Evolutionary conservation across 1,140 invertebrate species (phyloP).

Genomic region (Leptinotarsa lineolata): DNA sequence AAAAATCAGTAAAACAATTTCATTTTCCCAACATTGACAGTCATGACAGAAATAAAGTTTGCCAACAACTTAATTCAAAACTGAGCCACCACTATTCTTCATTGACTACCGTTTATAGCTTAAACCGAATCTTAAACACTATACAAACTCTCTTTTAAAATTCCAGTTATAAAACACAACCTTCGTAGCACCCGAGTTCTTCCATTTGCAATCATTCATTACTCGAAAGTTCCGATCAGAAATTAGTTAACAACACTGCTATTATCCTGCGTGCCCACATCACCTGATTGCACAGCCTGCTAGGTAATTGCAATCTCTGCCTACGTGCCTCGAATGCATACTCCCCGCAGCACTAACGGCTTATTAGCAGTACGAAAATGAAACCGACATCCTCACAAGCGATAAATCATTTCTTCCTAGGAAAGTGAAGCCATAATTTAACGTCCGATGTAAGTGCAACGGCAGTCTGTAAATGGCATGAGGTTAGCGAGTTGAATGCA

Average conservation of each 20-base stretch:
- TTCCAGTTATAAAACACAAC: neutral
- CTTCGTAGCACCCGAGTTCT: neutral
- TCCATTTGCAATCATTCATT: neutral
- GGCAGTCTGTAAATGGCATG: slow-evolving; percentile 50
- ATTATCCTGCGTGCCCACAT: slow-evolving; percentile 5
- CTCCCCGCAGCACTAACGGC: slow-evolving; percentile 6
- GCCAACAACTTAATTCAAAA: too few species aligned
- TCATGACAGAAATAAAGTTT: too few species aligned
- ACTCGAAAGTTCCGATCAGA: neutral
- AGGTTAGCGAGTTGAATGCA: slow-evolving; percentile 47
- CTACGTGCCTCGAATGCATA: neutral
- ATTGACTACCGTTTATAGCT: too few species aligned
- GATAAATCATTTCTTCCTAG: slow-evolving; percentile 40
- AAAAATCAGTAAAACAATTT: too few species aligned
- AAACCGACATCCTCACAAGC: slow-evolving; percentile 16
- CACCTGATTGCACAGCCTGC: slow-evolving; percentile 5
- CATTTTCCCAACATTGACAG: too few species aligned
- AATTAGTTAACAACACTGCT: slow-evolving; percentile 8
- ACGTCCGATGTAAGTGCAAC: slow-evolving; percentile 44
- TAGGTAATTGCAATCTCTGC: slow-evolving; percentile 13
- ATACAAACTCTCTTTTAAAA: too few species aligned
- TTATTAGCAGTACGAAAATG: slow-evolving; percentile 24
- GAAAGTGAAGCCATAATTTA: slow-evolving; percentile 46
- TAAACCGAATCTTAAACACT: too few species aligned
- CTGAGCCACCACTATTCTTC: too few species aligned